A percentile compares a stretch with the other conserved stretches of the same genome.
These are phyloP conservation scores for Rhagologus leucostigma DNA, from an alignment of 2,113 vertebrate species.

Conservation along the genomic window DNA sequence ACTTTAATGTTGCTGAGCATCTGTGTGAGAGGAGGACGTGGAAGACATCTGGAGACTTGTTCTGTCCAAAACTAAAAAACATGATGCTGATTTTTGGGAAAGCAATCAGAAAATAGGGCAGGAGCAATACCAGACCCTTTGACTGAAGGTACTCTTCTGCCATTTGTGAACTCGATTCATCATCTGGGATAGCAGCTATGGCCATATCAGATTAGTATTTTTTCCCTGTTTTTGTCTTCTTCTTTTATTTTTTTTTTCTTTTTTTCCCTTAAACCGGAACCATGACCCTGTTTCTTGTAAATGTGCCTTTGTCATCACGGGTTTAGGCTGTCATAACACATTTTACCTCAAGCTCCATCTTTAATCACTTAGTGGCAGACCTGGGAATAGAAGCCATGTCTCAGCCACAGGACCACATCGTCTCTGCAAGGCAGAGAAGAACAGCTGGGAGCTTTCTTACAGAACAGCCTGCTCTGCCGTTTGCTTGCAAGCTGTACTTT, in stretches of 20 bases:
- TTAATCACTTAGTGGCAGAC: neutral
- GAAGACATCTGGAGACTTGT: slow-evolving; percentile 9
- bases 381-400: neutral
- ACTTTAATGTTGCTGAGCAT: neutral
- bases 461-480: neutral
- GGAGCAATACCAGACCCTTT: neutral
- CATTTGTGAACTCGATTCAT: neutral
- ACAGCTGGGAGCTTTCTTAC: neutral
- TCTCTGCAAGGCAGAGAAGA: neutral
- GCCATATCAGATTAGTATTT: neutral
- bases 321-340: neutral
- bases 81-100: neutral
- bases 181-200: neutral
- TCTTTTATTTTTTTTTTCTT: accelerated
- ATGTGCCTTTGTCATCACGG: neutral
- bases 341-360: neutral
- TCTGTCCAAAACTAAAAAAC: slow-evolving; percentile 42
- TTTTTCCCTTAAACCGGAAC: neutral
- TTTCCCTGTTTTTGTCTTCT: neutral
- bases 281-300: neutral
- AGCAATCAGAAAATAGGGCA: neutral
- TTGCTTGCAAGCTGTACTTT: neutral
- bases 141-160: neutral
- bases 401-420: neutral
- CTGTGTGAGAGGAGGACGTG: neutral